Conservation (phyloP, 2,888 invertebrate genomes). For the Ormyrus nitidulus region DNA sequence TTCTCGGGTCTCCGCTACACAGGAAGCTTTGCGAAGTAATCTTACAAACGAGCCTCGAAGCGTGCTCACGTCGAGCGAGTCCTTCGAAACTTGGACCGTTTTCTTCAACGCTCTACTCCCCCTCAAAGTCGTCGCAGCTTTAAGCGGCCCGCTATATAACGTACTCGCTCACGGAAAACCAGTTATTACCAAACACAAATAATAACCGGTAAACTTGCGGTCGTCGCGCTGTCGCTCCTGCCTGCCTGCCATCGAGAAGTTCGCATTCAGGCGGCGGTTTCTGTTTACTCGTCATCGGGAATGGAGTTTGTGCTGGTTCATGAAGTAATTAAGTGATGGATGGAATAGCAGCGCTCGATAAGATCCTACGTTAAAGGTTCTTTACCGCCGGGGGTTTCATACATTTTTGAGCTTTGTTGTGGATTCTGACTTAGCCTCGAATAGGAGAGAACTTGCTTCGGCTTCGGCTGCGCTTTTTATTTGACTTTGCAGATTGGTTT, state of each 20-base stretch:
- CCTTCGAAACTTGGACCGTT: conserved; percentile 49
- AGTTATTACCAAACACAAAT: conserved; percentile 57
- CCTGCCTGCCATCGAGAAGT: not conserved
- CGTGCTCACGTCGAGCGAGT: conserved; percentile 13
- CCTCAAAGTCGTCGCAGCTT: conserved; percentile 16
- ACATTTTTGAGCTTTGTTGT: too few relatives aligned
- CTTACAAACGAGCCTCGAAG: conserved; percentile 50
- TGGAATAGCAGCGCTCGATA: not conserved
- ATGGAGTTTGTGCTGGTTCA: conserved; percentile 38
- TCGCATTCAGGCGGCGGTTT: not conserved
- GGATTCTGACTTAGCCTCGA: too few relatives aligned
- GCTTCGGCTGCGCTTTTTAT: too few relatives aligned
- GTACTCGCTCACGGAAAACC: conserved; percentile 32
- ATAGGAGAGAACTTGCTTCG: too few relatives aligned
- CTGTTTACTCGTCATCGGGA: conserved; percentile 45
- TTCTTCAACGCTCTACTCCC: conserved; percentile 36
- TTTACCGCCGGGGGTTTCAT: too few relatives aligned
- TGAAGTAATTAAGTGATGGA: conserved; percentile 53
- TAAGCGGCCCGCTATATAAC: conserved; percentile 28
- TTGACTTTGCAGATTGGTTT: too few relatives aligned
- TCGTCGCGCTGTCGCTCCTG: not conserved
- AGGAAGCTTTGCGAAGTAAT: conserved; percentile 54
- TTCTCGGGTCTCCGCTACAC: conserved; percentile 2
- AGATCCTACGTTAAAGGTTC: too few relatives aligned
- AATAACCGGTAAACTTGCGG: conserved; percentile 52